Percentiles rank a stretch among this genome's conserved stretches.
phyloP scores from a whole-genome alignment of 2,888 invertebrate genomes.

The Pardosa pseudoannulata region DNA sequence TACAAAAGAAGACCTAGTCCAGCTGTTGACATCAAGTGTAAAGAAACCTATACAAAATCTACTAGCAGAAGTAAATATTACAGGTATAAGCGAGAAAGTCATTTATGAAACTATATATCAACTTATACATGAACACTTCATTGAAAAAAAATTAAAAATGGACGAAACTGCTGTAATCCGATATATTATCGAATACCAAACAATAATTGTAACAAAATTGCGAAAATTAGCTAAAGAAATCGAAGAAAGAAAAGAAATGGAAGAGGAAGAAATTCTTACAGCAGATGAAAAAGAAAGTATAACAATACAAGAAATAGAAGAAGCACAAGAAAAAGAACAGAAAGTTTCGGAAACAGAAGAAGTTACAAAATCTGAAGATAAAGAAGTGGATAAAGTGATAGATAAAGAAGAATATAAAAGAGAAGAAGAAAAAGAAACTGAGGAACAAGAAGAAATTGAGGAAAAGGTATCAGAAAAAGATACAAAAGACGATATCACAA shows the following conservation, averaged over 20 bases:
- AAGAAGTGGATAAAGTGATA: neutral
- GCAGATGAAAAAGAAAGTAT: constrained; percentile 18
- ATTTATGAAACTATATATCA: no score
- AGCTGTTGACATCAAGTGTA: no score
- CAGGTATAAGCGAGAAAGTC: no score
- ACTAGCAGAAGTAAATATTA: no score
- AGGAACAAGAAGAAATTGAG: neutral
- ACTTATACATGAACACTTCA: no score
- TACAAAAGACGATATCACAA: neutral
- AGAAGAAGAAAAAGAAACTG: neutral
- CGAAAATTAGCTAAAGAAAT: neutral
- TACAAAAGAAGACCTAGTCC: no score
- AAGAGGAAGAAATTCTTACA: neutral
- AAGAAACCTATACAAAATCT: no score
- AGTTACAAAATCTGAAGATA: neutral
- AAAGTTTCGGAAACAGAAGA: neutral
- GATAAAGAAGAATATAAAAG: neutral
- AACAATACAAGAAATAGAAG: neutral
- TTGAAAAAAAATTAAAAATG: no score
- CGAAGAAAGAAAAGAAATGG: neutral
- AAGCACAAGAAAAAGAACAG: neutral
- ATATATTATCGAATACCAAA: no score
- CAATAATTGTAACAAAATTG: no score
- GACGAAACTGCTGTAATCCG: no score
- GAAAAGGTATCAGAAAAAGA: neutral